Percentiles rank a stretch among this genome's conserved stretches.
These are phyloP conservation scores for Sturmia bella DNA, from an alignment of 2,888 invertebrate genomes.

Conservation along the genomic window DNA sequence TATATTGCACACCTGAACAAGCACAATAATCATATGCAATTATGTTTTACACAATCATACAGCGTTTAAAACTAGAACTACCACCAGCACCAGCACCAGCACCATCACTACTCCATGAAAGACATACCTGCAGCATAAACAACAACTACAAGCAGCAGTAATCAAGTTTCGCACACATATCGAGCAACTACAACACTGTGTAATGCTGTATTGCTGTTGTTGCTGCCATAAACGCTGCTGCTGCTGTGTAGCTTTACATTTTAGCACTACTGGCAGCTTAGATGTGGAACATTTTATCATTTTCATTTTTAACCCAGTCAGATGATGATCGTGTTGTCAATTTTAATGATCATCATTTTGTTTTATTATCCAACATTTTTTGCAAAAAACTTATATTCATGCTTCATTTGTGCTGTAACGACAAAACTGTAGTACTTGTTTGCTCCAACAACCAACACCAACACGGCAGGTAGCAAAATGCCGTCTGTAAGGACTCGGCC, in stretches of 20 bases:
- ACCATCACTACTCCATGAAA: no score
- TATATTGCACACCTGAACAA: constrained; percentile 82
- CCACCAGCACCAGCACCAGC: neutral
- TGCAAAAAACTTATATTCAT: constrained; percentile 4
- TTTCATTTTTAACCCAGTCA: constrained; percentile 24
- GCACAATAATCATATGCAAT: constrained; percentile 82
- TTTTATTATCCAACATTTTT: constrained; percentile 25
- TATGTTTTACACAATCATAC: constrained; percentile 80
- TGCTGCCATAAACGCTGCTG: constrained; percentile 1
- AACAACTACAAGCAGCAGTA: constrained; percentile 36
- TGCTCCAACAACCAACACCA: neutral
- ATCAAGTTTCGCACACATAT: constrained; percentile 4
- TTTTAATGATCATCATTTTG: constrained; percentile 62
- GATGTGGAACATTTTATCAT: constrained; percentile 37
- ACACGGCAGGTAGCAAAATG: neutral
- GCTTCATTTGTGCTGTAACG: constrained; percentile 38
- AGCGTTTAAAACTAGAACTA: constrained; percentile 56
- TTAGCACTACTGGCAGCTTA: constrained; percentile 24
- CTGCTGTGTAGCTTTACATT: constrained; percentile 30
- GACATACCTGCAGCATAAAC: no score
- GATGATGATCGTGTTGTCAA: constrained; percentile 60
- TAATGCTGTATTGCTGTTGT: constrained; percentile 32
- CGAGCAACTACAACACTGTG: constrained; percentile 21
- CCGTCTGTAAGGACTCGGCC: neutral
- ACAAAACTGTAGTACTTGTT: constrained; percentile 63